phyloP scores from a whole-genome alignment of 2,113 vertebrate genomes.

The Toxostoma redivivum region DNA sequence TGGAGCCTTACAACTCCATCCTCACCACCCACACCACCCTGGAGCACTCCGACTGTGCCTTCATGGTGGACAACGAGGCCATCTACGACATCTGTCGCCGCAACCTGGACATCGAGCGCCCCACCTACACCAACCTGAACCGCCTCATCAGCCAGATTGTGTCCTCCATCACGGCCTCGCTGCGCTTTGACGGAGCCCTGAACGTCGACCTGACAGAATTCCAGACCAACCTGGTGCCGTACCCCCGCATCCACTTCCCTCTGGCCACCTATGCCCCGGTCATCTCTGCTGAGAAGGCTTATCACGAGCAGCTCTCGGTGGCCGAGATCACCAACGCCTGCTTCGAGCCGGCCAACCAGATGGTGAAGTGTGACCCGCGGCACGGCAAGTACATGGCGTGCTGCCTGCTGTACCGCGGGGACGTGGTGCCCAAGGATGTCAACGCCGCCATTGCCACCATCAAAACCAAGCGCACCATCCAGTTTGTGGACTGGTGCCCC shows the following conservation, averaged over 20 bases:
- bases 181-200: background rate
- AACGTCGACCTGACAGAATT: constrained; percentile 66
- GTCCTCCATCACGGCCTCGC: background rate
- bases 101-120: constrained; percentile 76
- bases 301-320: constrained; percentile 61
- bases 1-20: constrained; percentile 89
- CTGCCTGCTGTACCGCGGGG: constrained; percentile 61
- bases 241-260: constrained; percentile 55
- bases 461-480: background rate
- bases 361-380: background rate
- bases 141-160: background rate
- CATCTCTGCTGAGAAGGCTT: constrained; percentile 60
- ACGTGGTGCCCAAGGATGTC: constrained; percentile 42
- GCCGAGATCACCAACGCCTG: background rate
- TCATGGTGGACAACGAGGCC: constrained; percentile 82
- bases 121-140: constrained; percentile 75
- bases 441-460: background rate
- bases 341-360: constrained; percentile 34
- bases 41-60: constrained; percentile 82
- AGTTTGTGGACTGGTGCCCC: no score
- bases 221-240: constrained; percentile 79
- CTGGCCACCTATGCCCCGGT: constrained; percentile 63
- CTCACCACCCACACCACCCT: constrained; percentile 83
- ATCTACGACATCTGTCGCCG: constrained; percentile 77
- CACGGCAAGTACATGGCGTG: constrained; percentile 70